Evolutionary conservation across 2,888 invertebrate species (phyloP).

Genomic region (Pterobdella sp.): DNA sequence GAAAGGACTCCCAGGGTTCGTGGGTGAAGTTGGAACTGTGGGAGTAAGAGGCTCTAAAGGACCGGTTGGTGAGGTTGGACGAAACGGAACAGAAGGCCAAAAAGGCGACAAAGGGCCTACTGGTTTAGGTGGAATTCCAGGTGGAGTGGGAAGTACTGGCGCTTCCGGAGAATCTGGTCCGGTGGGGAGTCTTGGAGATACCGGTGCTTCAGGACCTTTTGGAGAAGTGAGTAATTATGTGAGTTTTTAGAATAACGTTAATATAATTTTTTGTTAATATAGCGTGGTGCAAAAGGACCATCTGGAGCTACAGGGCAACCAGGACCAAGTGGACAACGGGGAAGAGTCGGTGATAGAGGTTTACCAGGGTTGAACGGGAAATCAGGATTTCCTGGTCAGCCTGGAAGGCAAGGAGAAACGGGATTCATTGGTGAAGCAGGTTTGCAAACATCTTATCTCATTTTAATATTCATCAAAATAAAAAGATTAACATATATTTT

Average conservation of each 20-base stretch:
- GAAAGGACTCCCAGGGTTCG: not conserved
- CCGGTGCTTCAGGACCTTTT: constrained; percentile 7
- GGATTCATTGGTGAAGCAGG: constrained; percentile 15
- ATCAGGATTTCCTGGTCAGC: constrained; percentile 15
- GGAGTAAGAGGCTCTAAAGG: not conserved
- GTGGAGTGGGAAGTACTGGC: not conserved
- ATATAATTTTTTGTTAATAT: not conserved
- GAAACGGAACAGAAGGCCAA: not conserved
- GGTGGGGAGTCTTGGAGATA: not conserved
- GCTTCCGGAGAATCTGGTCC: not conserved
- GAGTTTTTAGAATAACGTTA: not conserved
- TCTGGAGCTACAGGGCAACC: not conserved
- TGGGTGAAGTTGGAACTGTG: not conserved
- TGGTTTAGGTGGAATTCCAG: not conserved
- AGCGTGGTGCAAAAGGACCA: not conserved
- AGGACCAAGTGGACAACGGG: constrained; percentile 24
- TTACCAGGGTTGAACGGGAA: constrained; percentile 3
- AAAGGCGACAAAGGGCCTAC: not conserved
- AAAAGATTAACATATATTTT: no score
- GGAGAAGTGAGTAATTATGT: not conserved
- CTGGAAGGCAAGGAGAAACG: constrained; percentile 10
- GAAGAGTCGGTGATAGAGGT: constrained; percentile 19
- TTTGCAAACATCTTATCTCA: not conserved
- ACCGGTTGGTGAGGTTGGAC: not conserved
- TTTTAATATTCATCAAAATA: not conserved